Evolutionary conservation across 1,140 invertebrate genomes (phyloP), one percentile per base, ranked within the genome.

Genomic region (Trichonephila inaurata): DNA sequence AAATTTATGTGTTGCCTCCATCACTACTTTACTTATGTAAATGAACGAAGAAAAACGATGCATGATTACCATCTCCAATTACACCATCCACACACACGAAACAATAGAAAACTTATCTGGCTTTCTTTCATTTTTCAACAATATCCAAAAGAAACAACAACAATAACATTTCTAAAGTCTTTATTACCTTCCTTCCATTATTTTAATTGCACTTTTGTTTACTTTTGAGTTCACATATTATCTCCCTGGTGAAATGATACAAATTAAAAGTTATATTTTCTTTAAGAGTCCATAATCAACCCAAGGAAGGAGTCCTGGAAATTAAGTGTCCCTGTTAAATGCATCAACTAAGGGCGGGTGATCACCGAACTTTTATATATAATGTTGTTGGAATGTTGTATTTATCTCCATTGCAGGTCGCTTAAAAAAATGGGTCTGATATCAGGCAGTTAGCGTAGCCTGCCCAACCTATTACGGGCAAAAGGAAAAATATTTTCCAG

Each of bases 391-490:
- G 69, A 88, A 87, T 89, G 58, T 51, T 88, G 61, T 81, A 93
- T 93, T 93, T 88, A 88, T 89, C 64, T 58, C 24, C 85, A 81
- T 82, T 88, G 62, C 58, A 18, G n/a, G 44, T 81, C 51, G 58
- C 69, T 89, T 89, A 77, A 93, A 92, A 85, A 93, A 89, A 81
- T 82, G 58, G 40, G 64, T 18, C 86, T 77, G 92, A 93, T 93
- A 88, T 88, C 58, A n/a, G 66, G 92, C 69, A 81, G 92, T 93
- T 93, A 89, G n/a, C 60, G 72, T 61, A 40, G 62, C 28, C 64
- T 64, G n/a, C 85, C 85, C 60, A 88, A 81, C 66, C 92, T 93
- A 88, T 93, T 93, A 93, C 61, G 21, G 60, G n/a, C 21, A 89
- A 28, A 81, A 81, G 86, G 86, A 93, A 89, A 91, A 88, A 88